A percentile compares a stretch with the other conserved stretches of the same genome.
phyloP scores from a whole-genome alignment of 2,797 vertebrate species.

The Crenuchus spilurus region DNA sequence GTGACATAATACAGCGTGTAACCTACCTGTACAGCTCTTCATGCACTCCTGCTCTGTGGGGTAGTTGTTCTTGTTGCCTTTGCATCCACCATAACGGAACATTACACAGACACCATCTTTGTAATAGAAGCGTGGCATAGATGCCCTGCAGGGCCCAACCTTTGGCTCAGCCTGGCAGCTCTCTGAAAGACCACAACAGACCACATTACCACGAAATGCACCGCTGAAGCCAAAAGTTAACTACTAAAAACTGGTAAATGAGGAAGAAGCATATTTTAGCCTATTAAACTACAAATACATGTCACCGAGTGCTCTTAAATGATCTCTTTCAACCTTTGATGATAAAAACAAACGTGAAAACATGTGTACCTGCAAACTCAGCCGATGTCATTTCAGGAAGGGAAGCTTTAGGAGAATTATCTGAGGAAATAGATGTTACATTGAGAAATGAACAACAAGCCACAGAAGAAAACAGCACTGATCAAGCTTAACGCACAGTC shows the following conservation, averaged over 20 bases:
- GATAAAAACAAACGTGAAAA: neutral
- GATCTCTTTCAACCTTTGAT: no score
- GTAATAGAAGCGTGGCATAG: conserved; percentile 73
- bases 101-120: conserved; percentile 66
- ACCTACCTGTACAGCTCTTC: conserved; percentile 42
- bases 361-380: conserved; percentile 57
- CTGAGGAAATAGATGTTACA: conserved; percentile 17
- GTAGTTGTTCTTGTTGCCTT: conserved; percentile 53
- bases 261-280: no score
- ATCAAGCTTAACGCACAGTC: no score
- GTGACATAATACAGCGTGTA: neutral
- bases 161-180: conserved; percentile 62
- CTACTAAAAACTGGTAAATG: no score
- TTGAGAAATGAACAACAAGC: neutral
- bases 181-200: conserved; percentile 62
- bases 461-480: neutral
- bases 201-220: neutral
- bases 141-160: conserved; percentile 78
- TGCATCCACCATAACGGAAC: conserved; percentile 51
- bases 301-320: neutral
- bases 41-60: conserved; percentile 42
- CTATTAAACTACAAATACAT: no score
- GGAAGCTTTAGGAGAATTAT: neutral
- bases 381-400: conserved; percentile 49
- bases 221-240: no score